phyloP scores from a whole-genome alignment of 2,888 invertebrate genomes.

The Drosophila birchii region DNA sequence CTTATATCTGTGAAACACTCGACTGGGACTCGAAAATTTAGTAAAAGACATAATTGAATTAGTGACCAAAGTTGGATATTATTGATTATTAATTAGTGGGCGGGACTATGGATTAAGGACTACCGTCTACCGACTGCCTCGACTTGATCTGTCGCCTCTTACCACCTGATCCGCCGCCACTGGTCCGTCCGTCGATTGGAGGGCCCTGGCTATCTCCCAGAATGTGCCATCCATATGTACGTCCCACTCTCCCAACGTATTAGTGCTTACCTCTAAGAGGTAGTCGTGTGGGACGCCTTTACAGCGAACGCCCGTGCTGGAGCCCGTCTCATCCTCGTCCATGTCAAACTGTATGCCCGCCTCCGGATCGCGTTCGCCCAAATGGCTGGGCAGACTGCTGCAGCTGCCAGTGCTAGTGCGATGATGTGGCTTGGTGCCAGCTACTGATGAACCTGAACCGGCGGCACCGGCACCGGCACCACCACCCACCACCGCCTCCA shows the following conservation, averaged over 20 bases:
- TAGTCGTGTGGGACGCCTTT: constrained; percentile 33
- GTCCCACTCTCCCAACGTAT: constrained; percentile 30
- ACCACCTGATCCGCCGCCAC: constrained; percentile 11
- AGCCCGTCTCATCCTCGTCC: constrained; percentile 36
- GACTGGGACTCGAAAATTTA: not conserved
- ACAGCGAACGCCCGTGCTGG: not conserved
- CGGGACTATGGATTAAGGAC: not conserved
- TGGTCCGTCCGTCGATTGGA: not conserved
- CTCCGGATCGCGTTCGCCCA: constrained; percentile 49
- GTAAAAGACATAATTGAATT: not conserved
- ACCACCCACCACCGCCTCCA: constrained; percentile 4
- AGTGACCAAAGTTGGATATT: not conserved
- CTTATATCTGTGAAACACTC: not conserved
- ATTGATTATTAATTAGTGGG: constrained; percentile 4
- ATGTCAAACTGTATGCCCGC: constrained; percentile 49
- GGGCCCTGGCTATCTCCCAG: constrained; percentile 25
- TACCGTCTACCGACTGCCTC: not conserved
- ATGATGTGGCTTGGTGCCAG: constrained; percentile 7
- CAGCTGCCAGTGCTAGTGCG: constrained; percentile 38
- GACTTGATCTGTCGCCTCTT: constrained; percentile 7
- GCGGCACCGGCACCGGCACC: no score
- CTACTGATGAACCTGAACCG: no score
- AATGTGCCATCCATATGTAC: constrained; percentile 36
- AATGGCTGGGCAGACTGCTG: constrained; percentile 54
- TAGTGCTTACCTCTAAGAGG: constrained; percentile 63